Evolutionary conservation across 2,888 invertebrate genomes (phyloP), one percentile per base, ranked within the genome.

Genomic region (Orchestes rusci): DNA sequence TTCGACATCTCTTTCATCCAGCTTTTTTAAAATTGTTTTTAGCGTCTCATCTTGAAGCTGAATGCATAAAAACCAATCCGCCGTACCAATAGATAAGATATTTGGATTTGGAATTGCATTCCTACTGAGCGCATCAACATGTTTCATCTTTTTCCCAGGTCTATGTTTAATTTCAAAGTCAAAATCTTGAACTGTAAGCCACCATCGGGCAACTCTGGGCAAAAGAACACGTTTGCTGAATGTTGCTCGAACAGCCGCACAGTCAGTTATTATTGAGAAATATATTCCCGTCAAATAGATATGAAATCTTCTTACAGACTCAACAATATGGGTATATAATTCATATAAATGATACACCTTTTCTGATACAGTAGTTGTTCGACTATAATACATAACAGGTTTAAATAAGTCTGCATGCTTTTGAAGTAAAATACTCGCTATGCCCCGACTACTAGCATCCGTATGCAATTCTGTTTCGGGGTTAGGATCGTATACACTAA

Each of bases 401-500:
- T 36, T 42, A 15, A 30, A 27, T 3, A 8, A 5, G 13, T 3
- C 15, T 12, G 2, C 13, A 29, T 38, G 45, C 38, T 37, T 33
- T 43, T 58, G 56, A 3, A 58, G 18, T 30, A 58, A 43, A 17
- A 59, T 57, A 13, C 50, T 57, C 1, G 42, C 56, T 10, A 56
- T 19, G 3, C 58, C 55, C 7, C 16, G 15, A 19, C 37, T 45
- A 37, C 51, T 43, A 3, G 59, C 59, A 38, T 40, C 50, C 7
- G 49, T 45, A 33, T 51, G 45, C n/a, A 52, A 35, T 36, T 45
- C 46, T 7, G 48, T 51, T 29, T 41, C 28, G 8, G 32, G 10
- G 13, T 38, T 33, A 10, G 8, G 16, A 12, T 48, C 31, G 34
- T 28, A 49, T 12, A 45, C 18, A 20, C 13, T 18, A 8, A 49